A percentile compares a stretch with the other conserved stretches of the same genome.
Conservation (phyloP, 2,113 vertebrate genomes). For the Meriones unguiculatus region DNA sequence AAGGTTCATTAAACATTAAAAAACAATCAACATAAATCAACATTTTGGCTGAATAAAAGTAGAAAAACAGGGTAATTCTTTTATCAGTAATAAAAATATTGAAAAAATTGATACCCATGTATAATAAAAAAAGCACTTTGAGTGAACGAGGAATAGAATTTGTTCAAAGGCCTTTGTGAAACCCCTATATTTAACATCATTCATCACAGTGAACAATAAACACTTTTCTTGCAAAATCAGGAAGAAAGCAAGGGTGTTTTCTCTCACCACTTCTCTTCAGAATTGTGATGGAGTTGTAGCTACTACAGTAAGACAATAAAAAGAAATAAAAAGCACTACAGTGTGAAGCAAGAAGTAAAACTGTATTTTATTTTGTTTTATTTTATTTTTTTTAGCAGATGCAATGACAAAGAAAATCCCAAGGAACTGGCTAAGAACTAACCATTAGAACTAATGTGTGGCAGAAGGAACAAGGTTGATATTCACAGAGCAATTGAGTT, state of each 20-base stretch:
- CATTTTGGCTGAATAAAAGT: neutral
- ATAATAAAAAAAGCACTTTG: neutral
- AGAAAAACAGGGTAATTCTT: neutral
- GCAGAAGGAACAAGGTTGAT: neutral
- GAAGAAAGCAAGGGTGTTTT: neutral
- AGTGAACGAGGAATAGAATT: neutral
- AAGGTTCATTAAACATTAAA: slow-evolving; percentile 19
- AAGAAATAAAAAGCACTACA: neutral
- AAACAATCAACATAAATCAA: neutral
- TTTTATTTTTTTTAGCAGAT: neutral
- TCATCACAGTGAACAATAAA: neutral
- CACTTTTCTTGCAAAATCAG: neutral
- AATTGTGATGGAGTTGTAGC: neutral
- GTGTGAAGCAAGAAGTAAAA: neutral
- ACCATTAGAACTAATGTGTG: neutral
- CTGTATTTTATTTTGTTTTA: too few species aligned
- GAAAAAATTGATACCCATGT: neutral
- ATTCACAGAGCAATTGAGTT: slow-evolving; percentile 10
- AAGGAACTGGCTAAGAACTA: neutral
- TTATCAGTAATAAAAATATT: slow-evolving; percentile 29
- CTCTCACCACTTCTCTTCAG: neutral
- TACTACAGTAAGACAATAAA: neutral
- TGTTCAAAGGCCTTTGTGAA: neutral
- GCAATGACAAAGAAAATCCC: neutral
- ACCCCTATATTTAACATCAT: neutral